phyloP scores from a whole-genome alignment of 1,140 invertebrate genomes.

The Bathynomus jamesi region DNA sequence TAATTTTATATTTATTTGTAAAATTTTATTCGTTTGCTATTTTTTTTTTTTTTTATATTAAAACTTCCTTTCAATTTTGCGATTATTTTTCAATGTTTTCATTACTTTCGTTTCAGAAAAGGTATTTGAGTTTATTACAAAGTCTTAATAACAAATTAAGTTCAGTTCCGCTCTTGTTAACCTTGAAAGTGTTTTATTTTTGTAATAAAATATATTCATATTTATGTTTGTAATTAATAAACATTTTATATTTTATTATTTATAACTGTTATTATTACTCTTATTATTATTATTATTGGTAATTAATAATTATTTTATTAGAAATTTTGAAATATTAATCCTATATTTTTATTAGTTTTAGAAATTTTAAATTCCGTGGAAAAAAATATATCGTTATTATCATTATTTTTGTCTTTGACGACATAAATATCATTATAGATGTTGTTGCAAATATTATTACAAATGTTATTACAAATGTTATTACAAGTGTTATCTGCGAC shows the following conservation, averaged over 20 bases:
- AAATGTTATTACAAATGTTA: not conserved
- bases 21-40: no score
- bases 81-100: no score
- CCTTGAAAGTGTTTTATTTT: no score
- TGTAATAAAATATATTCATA: no score
- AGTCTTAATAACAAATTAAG: no score
- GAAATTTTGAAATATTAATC: not conserved
- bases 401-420: not conserved
- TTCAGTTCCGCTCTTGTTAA: no score
- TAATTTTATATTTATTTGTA: no score
- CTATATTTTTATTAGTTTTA: not conserved
- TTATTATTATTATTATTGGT: not conserved
- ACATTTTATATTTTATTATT: not conserved
- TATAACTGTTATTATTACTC: not conserved
- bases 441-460: not conserved
- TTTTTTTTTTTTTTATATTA: no score
- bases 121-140: no score
- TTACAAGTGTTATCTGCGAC: no score
- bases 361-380: not conserved
- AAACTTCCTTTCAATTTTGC: no score
- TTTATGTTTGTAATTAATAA: not conserved
- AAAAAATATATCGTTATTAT: not conserved
- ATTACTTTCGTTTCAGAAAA: no score
- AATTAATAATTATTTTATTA: not conserved
- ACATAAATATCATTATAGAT: not conserved